Evolutionary conservation across 2,888 invertebrate species (phyloP), one percentile per base, ranked within the genome.

Genomic region (Gandaritis pyraliata): DNA sequence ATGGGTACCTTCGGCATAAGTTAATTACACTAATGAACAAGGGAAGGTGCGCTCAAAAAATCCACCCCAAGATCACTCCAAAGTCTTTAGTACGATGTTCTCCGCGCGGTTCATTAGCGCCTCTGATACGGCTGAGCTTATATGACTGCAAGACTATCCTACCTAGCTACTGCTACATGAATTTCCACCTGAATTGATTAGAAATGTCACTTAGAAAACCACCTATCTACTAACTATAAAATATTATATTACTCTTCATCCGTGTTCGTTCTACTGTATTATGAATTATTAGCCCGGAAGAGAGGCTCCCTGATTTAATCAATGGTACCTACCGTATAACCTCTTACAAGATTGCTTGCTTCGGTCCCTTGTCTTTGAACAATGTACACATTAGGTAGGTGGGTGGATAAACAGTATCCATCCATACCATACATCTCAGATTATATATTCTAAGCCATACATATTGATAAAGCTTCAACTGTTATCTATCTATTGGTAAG

Each of bases 1-100:
- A 83, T 80, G 76, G 77, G 75, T 75, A 80, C 72, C 80, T 80
- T 79, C 80, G 74, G 87, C 80, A 87, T 90, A 90, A 90, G 90
- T 90, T 90, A 90, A 90, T 90, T 90, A 89, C 87, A 87, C 90
- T 90, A 90, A 90, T 90, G 90, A 90, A 90, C 88, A 87, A 87
- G 88, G 82, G 86, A 87, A 89, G 89, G 88, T 90, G 83, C 84
- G 85, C 88, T 88, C 80, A 87, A 90, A 89, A 90, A 90, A 87
- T 84, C 81, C 84, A 77, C 85, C 87, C 89, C 85, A 84, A 88
- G 89, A 90, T 90, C 90, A 89, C 88, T 90, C 85, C 83, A 85
- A 85, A 88, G 87, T 89, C 89, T 89, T 90, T 89, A 89, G 86
- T 88, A 84, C 85, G 85, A 87, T 89, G 90, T 88, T 90, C 89